Percentiles rank a stretch among this genome's conserved stretches.
phyloP scores from a whole-genome alignment of 92 coral and sea anemone genomes.

The Parazoanthus swiftii region DNA sequence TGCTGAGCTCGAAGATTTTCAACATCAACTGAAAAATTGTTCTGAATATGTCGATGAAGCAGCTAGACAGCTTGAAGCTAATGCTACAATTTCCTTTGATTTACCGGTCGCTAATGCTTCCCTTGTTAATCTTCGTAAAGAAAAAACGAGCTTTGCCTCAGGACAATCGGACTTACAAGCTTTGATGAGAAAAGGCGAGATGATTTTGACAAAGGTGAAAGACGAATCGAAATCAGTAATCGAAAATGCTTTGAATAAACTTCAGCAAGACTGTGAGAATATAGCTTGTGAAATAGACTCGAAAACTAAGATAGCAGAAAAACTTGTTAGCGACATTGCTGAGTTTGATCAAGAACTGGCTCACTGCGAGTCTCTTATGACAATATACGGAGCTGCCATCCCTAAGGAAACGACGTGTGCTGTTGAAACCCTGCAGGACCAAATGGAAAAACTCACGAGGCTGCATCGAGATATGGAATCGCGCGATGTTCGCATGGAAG shows the following conservation, averaged over 20 bases:
- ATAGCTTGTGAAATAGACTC: constrained; percentile 41
- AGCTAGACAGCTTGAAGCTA: constrained; percentile 29
- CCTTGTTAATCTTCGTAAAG: constrained; percentile 57
- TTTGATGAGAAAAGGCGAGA: constrained; percentile 46
- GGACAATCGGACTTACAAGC: constrained; percentile 48
- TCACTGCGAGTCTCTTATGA: constrained; percentile 71
- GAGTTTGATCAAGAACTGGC: constrained; percentile 74
- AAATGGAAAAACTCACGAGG: constrained; percentile 68
- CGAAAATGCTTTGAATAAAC: constrained; percentile 42
- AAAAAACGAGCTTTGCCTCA: constrained; percentile 56
- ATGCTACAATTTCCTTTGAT: constrained; percentile 42
- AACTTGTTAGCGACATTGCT: constrained; percentile 55
- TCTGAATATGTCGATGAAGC: constrained; percentile 49
- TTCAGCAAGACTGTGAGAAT: constrained; percentile 39
- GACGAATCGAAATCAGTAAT: constrained; percentile 48
- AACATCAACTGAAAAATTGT: constrained; percentile 45
- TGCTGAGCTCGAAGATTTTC: constrained; percentile 56
- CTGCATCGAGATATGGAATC: constrained; percentile 74
- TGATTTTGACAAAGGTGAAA: constrained; percentile 40
- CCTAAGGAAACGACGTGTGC: constrained; percentile 66
- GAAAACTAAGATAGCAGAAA: constrained; percentile 52
- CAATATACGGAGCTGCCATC: constrained; percentile 78
- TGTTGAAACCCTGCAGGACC: constrained; percentile 71
- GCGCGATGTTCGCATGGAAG: constrained; percentile 65
- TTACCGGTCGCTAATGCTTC: constrained; percentile 50